These are phyloP conservation scores for Fragum fragum DNA, from an alignment of 2,888 invertebrate genomes.

Conservation along the genomic window DNA sequence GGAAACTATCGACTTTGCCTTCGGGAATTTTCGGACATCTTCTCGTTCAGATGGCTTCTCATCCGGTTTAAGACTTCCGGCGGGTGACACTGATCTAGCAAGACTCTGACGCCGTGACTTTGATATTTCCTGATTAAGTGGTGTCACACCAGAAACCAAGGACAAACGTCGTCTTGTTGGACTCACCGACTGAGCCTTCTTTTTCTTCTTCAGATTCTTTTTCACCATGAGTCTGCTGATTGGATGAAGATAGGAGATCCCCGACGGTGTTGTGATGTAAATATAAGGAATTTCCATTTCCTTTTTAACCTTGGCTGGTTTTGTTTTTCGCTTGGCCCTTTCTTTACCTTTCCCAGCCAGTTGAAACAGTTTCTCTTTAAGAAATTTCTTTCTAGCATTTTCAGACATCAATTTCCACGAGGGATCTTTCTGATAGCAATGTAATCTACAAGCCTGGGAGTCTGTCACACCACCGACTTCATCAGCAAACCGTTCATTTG, in stretches of 20 bases:
- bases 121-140: conserved; percentile 21
- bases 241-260: conserved; percentile 54
- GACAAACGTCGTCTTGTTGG: conserved; percentile 23
- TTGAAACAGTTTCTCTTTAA: conserved; percentile 20
- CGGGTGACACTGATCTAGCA: background rate
- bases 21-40: conserved; percentile 28
- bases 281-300: conserved; percentile 47
- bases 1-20: conserved; percentile 33
- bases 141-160: conserved; percentile 12
- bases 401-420: conserved; percentile 36
- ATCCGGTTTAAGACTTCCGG: background rate
- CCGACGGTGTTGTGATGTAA: conserved; percentile 49
- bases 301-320: background rate
- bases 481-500: conserved; percentile 40
- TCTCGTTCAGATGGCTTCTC: background rate
- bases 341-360: conserved; percentile 34
- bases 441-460: conserved; percentile 60
- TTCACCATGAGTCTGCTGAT: conserved; percentile 35
- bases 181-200: background rate
- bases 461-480: conserved; percentile 66
- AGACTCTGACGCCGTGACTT: background rate
- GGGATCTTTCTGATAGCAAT: conserved; percentile 44
- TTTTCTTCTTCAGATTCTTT: conserved; percentile 1
- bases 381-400: conserved; percentile 26
- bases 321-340: conserved; percentile 29